Percentiles rank a stretch among this genome's conserved stretches.
Evolutionary conservation across 2,888 invertebrate species (phyloP).

Genomic region (Trypoxylon attenuatum): DNA sequence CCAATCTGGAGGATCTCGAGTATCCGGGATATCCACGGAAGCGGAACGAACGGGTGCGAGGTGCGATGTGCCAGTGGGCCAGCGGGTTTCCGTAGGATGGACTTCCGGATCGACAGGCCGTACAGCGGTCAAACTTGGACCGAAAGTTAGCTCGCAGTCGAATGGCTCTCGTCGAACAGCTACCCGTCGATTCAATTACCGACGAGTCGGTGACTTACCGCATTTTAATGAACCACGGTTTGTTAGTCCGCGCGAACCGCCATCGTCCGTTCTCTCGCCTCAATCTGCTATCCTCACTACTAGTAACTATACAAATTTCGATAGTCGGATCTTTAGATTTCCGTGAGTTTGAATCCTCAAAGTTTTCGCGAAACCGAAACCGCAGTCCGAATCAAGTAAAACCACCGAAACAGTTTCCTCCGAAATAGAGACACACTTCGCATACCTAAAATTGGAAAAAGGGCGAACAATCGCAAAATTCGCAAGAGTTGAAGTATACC

Average conservation of each 20-base stretch:
- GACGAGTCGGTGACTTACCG: slow-evolving; percentile 62
- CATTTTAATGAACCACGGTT: slow-evolving; percentile 65
- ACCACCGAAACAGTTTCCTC: too few relatives aligned
- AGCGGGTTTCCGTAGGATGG: slow-evolving; percentile 41
- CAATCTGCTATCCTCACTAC: neutral
- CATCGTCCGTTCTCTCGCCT: neutral
- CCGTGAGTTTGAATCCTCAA: too few relatives aligned
- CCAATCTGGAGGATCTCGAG: slow-evolving; percentile 41
- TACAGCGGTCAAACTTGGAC: slow-evolving; percentile 59
- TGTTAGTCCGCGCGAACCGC: slow-evolving; percentile 48
- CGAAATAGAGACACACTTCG: too few relatives aligned
- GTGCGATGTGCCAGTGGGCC: slow-evolving; percentile 2
- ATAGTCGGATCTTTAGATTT: too few relatives aligned
- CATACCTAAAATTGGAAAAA: too few relatives aligned
- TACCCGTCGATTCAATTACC: slow-evolving; percentile 66
- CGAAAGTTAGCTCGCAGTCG: slow-evolving; percentile 61
- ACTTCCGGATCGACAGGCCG: slow-evolving; percentile 56
- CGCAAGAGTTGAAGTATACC: too few relatives aligned
- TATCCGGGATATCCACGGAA: too few relatives aligned
- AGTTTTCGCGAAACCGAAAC: too few relatives aligned
- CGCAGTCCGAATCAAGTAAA: too few relatives aligned
- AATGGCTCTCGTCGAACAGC: slow-evolving; percentile 50
- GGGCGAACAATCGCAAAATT: too few relatives aligned
- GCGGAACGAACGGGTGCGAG: slow-evolving; percentile 38
- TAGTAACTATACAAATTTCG: too few relatives aligned